Evolutionary conservation across 2,797 vertebrate genomes (phyloP), one percentile per base, ranked within the genome.

Genomic region (Tolypeutes matacus): DNA sequence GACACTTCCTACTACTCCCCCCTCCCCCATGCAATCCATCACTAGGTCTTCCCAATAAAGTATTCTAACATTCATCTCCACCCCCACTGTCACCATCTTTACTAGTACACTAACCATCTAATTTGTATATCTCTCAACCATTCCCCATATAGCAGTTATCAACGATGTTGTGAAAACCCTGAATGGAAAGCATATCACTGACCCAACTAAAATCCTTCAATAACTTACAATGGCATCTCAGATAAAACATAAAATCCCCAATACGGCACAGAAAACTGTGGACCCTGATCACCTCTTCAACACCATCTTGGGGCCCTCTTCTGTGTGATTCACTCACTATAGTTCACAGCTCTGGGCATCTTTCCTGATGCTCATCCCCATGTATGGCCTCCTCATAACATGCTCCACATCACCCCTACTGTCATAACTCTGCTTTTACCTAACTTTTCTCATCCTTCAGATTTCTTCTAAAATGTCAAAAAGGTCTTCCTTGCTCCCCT

Each of bases 231-330:
- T 0, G 46, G 27, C 25, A 91, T 87, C 86, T 92, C 49, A 60
- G 14, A 78, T 65, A 92, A 85, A 85, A 96, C 20, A 18, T 85
- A 62, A 91, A 81, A 58, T n/a, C 58, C 15, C 85, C 62, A 76
- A 80, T 12, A 46, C 53, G 25, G 17, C 18, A 78, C 49, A 36
- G 56, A 69, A 86, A 95, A 62, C 7, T 36, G 73, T 10, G 20
- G 60, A 76, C 51, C 34, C 27, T 51, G 7, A 58, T 34, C 46
- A 78, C 39, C 29, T 64, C 58, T 70, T 46, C 31, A 77, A 42
- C 42, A 77, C 51, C 56, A 78, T 56, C 25, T n/a, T 46, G n/a
- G 46, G 18, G 86, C 73, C 39, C 75, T 67, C 56, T 67, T 60
- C 39, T 25, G 23, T 8, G 8, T 69, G 65, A 67, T 46, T 89